Evolutionary conservation across 1,140 invertebrate species (phyloP).

Genomic region (Drosophila nebulosa): DNA sequence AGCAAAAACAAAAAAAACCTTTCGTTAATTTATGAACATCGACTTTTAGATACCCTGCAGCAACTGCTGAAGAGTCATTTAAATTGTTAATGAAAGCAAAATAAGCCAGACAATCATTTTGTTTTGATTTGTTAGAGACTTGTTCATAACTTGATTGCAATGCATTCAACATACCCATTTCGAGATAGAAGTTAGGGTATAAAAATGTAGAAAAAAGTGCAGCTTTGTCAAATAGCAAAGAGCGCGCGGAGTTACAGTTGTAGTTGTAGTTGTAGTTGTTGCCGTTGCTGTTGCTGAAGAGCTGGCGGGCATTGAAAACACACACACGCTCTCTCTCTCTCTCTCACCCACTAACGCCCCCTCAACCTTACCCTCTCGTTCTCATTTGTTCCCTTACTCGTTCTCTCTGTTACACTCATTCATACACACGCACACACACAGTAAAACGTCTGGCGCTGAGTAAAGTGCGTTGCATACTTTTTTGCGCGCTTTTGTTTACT

Average conservation of each 20-base stretch:
- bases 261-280: conserved; percentile 34
- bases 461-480: conserved; percentile 76
- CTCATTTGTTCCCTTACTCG: neutral
- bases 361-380: neutral
- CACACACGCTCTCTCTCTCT: conserved; percentile 9
- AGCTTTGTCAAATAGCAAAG: conserved; percentile 68
- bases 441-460: conserved; percentile 43
- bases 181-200: neutral
- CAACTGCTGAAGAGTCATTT: no score
- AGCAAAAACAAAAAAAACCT: conserved; percentile 26
- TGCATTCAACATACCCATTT: neutral
- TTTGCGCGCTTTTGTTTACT: conserved; percentile 73
- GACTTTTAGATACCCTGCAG: neutral
- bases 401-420: neutral
- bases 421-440: conserved; percentile 7
- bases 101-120: no score
- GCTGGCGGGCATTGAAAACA: conserved; percentile 72
- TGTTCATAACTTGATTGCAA: no score
- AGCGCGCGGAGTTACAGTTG: conserved; percentile 39
- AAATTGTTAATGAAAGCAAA: neutral
- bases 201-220: conserved; percentile 51
- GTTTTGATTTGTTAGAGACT: no score
- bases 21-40: no score
- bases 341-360: neutral
- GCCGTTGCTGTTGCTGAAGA: conserved; percentile 37